Evolutionary conservation across 2,113 vertebrate species (phyloP), one percentile per base, ranked within the genome.

Genomic region (Siniperca chuatsi): DNA sequence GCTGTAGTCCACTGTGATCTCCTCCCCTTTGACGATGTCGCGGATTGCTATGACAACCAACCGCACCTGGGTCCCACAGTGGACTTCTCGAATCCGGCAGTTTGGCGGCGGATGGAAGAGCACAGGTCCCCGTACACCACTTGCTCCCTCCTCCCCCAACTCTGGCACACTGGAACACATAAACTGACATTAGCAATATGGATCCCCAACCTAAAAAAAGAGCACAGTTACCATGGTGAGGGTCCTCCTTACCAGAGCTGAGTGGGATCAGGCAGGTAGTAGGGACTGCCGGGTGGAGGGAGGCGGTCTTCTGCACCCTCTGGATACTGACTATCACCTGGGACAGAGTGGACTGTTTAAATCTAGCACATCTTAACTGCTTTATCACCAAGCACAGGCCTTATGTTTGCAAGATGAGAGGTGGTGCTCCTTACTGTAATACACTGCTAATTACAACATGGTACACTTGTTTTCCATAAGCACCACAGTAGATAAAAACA

Each of bases 1-100:
- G 87, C 95, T 96, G 92, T 96, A 96, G 92, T 96, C 96, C 77
- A 96, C 95, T 0, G 96, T 96, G 75, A 96, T 96, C 87, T 96
- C 96, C 88, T 96, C 96, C 16, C 96, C 96, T 85, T 96, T 96
- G 67, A 93, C 94, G 11, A 96, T 96, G 89, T 96, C 96, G 81
- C 95, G 90, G 46, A 96, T 96, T 8, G 95, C 96, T 85, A 96
- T 95, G 90, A 96, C 96, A 21, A 96, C 95, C 76, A 96, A 81
- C 8, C 95, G 95, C 67, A 96, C 95, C 90, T 96, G 96, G 60
- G 94, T 95, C 81, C 96, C 96, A 83, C 95, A 96, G 88, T 96
- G 95, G 84, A 96, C 96, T 85, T 96, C 96, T 82, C 95, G 90
- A 71, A 96, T 96, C 25, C 95, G 90, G 85, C 96, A 96, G 89